Base-by-base conservation (phyloP, 2,888 invertebrate species). In the Coenonympha arcania region DNA sequence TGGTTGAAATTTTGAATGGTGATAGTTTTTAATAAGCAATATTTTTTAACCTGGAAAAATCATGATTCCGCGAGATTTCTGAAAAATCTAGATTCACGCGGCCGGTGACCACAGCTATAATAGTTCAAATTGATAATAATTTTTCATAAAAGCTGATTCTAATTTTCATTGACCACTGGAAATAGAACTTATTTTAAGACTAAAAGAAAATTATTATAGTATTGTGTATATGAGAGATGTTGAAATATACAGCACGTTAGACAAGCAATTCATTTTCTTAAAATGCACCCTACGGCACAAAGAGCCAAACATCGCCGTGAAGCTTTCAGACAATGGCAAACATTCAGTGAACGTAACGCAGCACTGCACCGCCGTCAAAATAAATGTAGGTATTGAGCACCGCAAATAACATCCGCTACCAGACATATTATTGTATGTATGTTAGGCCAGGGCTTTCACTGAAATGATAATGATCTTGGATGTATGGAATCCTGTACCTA, bases 271-370 rank as follows among this genome's bases (percentile, higher is more conserved):
- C 47, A 48, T 51, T 50, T 41, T 44, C 34, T 13, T 44, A 34
- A 58, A 50, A 48, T 48, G 28, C 47, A 36, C 47, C 47, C 49
- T 41, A 45, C 26, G 31, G 30, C 42, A 40, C 37, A 45, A 31
- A 47, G 46, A 42, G 42, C 40, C 46, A 54, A 54, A 54, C 73
- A 77, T 76, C 76, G 77, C 68, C 64, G 71, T 68, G 62, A 66
- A 70, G 73, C 75, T 73, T 68, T 79, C 76, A 79, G 79, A 81
- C 80, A 77, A 79, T 76, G 68, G 76, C 71, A 79, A 81, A 81
- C 65, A 78, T 63, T 68, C 69, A 55, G 64, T 68, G 69, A 71
- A 74, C 69, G 66, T 61, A 68, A 70, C 68, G 68, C 65, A n/a
- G n/a, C n/a, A n/a, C 68, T 60, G 67, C 64, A 67, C n/a, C n/a